These are phyloP conservation scores for Microtus ochrogaster DNA, from an alignment of 2,113 vertebrate species.

Conservation along the genomic window DNA sequence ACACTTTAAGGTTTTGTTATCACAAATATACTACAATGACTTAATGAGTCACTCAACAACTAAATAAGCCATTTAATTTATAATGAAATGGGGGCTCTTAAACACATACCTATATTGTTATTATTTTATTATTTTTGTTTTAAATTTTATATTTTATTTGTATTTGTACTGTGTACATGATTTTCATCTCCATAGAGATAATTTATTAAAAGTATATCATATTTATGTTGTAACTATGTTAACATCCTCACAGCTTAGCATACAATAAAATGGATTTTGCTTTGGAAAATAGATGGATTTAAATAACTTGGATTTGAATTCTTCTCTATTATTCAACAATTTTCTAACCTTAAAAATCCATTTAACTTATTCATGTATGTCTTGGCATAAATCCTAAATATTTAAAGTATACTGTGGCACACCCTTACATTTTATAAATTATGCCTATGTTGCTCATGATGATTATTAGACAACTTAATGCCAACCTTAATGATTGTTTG, in stretches of 20 bases:
- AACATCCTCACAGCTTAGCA: neutral
- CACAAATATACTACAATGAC: neutral
- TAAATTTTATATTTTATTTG: neutral
- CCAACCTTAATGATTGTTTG: neutral
- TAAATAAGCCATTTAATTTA: neutral
- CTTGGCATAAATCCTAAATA: neutral
- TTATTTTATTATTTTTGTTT: neutral
- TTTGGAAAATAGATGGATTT: neutral
- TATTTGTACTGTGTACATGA: neutral
- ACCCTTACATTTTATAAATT: neutral
- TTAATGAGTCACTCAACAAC: neutral
- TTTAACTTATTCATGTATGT: neutral
- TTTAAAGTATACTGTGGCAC: neutral
- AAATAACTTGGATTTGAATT: slow-evolving; percentile 1
- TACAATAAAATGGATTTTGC: neutral
- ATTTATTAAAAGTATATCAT: neutral
- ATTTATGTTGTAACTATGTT: neutral
- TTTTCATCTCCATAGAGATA: neutral
- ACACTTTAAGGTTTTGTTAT: neutral
- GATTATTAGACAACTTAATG: neutral
- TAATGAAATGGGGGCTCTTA: neutral
- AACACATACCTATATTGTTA: neutral
- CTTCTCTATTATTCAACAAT: neutral
- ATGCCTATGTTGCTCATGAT: neutral
- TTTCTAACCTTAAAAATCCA: neutral